phyloP scores from a whole-genome alignment of 2,113 vertebrate genomes.

The Peromyscus polionotus region DNA sequence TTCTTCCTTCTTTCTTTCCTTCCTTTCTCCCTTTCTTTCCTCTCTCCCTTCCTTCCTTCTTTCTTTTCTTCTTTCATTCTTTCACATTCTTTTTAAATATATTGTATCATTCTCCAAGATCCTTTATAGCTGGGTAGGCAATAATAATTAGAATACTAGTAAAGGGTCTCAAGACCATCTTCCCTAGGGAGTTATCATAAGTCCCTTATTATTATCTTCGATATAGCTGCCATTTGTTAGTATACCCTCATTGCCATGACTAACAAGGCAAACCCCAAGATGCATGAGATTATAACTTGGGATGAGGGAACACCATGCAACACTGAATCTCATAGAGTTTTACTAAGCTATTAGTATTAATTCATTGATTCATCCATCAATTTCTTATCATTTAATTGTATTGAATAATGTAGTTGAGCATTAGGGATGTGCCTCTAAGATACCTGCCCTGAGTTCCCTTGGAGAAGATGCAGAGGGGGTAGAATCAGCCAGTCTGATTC shows the following conservation, averaged over 20 bases:
- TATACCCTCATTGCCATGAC: neutral
- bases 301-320: accelerated
- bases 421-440: neutral
- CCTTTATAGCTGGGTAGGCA: neutral
- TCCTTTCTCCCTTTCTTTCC: no score
- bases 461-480: neutral
- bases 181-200: neutral
- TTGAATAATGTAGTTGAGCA: neutral
- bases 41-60: neutral
- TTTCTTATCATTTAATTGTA: neutral
- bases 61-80: neutral
- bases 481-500: neutral
- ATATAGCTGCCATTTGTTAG: neutral
- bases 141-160: neutral
- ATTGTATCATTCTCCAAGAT: neutral
- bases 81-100: neutral
- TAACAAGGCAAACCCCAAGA: neutral
- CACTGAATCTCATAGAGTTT: neutral
- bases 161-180: neutral
- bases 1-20: no score
- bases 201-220: neutral
- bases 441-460: accelerated
- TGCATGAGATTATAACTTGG: neutral
- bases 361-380: neutral
- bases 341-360: neutral